A percentile compares a stretch with the other conserved stretches of the same genome.
phyloP scores from a whole-genome alignment of 1,140 invertebrate species.

The Frieseomelitta varia region DNA sequence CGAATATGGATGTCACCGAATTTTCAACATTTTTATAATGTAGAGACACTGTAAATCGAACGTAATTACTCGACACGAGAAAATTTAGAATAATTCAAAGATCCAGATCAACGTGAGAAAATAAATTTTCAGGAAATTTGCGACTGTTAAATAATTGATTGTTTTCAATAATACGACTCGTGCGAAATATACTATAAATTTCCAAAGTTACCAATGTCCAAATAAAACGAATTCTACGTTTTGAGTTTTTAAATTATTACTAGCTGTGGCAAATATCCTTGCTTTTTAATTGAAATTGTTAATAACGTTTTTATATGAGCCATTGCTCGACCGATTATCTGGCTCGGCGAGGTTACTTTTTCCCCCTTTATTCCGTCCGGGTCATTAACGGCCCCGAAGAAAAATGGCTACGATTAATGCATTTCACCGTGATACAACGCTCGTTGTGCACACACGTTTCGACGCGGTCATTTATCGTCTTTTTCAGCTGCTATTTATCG shows the following conservation, averaged over 20 bases:
- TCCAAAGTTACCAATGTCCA: background rate
- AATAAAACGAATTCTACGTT: too few relatives aligned
- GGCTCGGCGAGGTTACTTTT: background rate
- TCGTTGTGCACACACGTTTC: too few relatives aligned
- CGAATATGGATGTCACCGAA: too few relatives aligned
- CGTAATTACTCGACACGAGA: too few relatives aligned
- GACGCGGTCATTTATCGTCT: background rate
- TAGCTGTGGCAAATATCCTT: background rate
- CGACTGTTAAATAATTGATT: too few relatives aligned
- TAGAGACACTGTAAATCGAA: too few relatives aligned
- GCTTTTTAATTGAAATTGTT: background rate
- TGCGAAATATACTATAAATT: too few relatives aligned
- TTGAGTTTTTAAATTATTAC: background rate
- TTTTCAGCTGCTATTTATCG: background rate
- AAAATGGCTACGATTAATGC: conserved; percentile 18
- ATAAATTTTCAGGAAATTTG: background rate
- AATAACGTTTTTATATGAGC: background rate
- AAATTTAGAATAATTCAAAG: too few relatives aligned
- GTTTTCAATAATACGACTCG: too few relatives aligned
- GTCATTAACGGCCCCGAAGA: background rate
- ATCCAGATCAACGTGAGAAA: too few relatives aligned
- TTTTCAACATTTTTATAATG: too few relatives aligned
- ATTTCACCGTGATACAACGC: background rate
- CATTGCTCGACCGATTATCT: background rate
- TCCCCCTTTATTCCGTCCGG: background rate